Conservation (phyloP, 2,888 invertebrate genomes). For the Eupithecia subumbrata region DNA sequence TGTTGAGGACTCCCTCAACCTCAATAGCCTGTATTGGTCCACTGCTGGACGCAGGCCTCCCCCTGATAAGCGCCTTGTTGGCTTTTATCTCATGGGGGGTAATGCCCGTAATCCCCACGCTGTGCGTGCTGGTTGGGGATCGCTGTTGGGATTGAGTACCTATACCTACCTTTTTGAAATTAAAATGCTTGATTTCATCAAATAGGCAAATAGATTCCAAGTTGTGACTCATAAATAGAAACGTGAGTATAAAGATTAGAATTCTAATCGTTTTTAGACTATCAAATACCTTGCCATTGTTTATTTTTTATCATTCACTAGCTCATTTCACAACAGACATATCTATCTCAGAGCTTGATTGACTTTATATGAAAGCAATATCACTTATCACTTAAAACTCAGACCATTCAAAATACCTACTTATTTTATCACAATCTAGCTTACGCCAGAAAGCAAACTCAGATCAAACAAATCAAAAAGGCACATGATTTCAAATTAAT, state of each 20-base stretch:
- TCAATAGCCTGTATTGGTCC: too few species aligned
- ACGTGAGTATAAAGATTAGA: background rate
- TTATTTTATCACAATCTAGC: background rate
- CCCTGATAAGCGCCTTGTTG: too few species aligned
- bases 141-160: too few species aligned
- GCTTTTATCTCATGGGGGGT: too few species aligned
- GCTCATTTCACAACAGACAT: constrained; percentile 1
- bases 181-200: too few species aligned
- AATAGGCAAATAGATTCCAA: background rate
- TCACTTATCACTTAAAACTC: background rate
- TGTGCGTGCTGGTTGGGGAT: too few species aligned
- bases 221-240: background rate
- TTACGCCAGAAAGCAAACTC: background rate
- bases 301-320: constrained; percentile 3
- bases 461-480: background rate
- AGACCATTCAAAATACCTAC: background rate
- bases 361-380: constrained; percentile 6
- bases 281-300: constrained; percentile 5
- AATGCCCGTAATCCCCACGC: too few species aligned
- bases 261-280: background rate
- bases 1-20: too few species aligned
- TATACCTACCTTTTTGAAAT: too few species aligned
- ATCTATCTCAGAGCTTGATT: constrained; percentile 5
- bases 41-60: too few species aligned
- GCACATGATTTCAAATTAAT: background rate